Conservation (phyloP, 2,797 vertebrate species). For the Ibycter americanus region DNA sequence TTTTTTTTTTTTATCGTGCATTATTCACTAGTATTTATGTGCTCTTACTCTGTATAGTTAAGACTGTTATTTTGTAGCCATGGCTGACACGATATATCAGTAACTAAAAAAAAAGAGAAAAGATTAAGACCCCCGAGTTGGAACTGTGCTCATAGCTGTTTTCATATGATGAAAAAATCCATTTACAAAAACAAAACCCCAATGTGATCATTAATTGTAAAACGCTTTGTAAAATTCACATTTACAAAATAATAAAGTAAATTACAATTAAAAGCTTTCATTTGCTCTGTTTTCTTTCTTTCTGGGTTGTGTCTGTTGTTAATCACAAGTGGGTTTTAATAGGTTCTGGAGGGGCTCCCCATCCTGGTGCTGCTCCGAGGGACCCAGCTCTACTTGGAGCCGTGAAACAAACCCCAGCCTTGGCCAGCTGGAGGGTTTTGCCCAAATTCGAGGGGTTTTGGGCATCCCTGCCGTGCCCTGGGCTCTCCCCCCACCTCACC, state of each 20-base stretch:
- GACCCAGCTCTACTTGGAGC: neutral
- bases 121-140: conserved; percentile 20
- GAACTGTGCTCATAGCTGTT: conserved; percentile 52
- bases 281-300: neutral
- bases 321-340: rapidly evolving
- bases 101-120: conserved; percentile 12
- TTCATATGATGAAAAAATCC: conserved; percentile 48
- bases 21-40: conserved; percentile 69
- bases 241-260: conserved; percentile 86
- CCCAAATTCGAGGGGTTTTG: rapidly evolving
- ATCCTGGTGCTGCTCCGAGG: neutral
- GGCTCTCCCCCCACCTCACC: neutral
- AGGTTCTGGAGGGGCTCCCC: neutral
- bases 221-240: conserved; percentile 85
- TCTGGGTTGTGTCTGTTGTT: neutral
- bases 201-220: conserved; percentile 74
- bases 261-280: conserved; percentile 55
- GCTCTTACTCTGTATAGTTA: conserved; percentile 71
- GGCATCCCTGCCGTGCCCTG: neutral
- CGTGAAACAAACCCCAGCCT: rapidly evolving
- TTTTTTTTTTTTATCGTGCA: neutral
- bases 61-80: conserved; percentile 77
- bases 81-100: conserved; percentile 63
- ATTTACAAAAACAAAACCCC: neutral
- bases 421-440: rapidly evolving